phyloP scores from a whole-genome alignment of 1,140 invertebrate species.

The Cydia pomonella region DNA sequence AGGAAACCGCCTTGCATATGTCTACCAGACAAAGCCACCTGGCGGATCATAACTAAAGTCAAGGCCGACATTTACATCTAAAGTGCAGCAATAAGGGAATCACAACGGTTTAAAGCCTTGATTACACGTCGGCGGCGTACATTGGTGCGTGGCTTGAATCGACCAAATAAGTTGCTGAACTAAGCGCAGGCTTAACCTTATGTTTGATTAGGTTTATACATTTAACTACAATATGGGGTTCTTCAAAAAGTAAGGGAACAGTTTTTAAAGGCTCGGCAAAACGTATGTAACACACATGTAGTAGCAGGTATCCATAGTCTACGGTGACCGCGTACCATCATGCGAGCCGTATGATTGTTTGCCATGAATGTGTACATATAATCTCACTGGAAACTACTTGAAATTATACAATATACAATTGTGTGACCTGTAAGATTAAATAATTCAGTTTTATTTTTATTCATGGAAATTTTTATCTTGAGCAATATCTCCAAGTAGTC shows the following conservation, averaged over 20 bases:
- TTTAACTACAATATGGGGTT: too few species aligned
- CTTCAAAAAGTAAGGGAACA: too few species aligned
- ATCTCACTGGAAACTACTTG: too few species aligned
- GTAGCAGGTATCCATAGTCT: too few species aligned
- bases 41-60: conserved; percentile 27
- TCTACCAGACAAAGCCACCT: conserved; percentile 21
- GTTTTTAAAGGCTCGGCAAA: background rate
- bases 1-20: background rate
- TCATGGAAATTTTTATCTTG: background rate
- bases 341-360: too few species aligned
- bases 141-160: background rate
- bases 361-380: too few species aligned
- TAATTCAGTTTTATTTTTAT: background rate
- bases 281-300: too few species aligned
- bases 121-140: background rate
- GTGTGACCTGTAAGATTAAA: background rate
- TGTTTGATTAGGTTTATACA: background rate
- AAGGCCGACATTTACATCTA: conserved; percentile 29
- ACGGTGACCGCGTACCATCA: too few species aligned
- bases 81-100: conserved; percentile 28
- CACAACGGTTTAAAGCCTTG: conserved; percentile 23
- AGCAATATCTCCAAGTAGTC: background rate
- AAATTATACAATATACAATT: too few species aligned
- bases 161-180: conserved; percentile 2
- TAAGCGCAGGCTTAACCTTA: background rate